phyloP scores from a whole-genome alignment of 2,888 invertebrate species.

The Hyppa rectilinea region DNA sequence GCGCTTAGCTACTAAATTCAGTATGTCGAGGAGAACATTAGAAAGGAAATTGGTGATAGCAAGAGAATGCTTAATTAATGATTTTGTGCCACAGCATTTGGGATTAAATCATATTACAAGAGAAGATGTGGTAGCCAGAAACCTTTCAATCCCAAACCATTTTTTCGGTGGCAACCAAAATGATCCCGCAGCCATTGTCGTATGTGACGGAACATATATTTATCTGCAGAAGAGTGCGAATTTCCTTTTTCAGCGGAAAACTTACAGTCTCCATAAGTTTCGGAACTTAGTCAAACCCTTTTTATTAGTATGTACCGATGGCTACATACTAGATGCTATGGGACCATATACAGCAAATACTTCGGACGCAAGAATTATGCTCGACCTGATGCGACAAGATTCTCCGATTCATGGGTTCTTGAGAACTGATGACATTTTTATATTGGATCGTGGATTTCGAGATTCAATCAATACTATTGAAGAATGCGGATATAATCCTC shows the following conservation, averaged over 20 bases:
- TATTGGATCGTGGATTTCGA: conserved; percentile 5
- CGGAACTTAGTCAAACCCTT: conserved; percentile 34
- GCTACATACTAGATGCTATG: conserved; percentile 18
- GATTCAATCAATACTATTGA: neutral
- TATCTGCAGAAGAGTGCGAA: conserved; percentile 52
- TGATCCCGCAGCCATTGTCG: conserved; percentile 8
- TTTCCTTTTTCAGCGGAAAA: conserved; percentile 46
- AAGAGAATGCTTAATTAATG: conserved; percentile 44
- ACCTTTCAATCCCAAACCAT: conserved; percentile 23
- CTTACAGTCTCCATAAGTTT: conserved; percentile 42
- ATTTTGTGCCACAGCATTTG: conserved; percentile 45
- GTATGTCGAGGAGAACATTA: conserved; percentile 60
- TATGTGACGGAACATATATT: conserved; percentile 48
- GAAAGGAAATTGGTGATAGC: conserved; percentile 84
- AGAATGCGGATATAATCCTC: neutral
- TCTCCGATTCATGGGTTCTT: conserved; percentile 4
- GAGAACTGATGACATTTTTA: conserved; percentile 3
- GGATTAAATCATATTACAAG: conserved; percentile 48
- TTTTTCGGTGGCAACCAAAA: conserved; percentile 28
- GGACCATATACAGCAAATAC: conserved; percentile 26
- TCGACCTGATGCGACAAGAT: conserved; percentile 6
- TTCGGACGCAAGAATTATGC: conserved; percentile 4
- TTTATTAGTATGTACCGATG: conserved; percentile 37
- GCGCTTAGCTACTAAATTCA: conserved; percentile 28
- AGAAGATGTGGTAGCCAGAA: conserved; percentile 43